Conservation (phyloP, 2,113 vertebrate genomes). For the Chrysemys picta region DNA sequence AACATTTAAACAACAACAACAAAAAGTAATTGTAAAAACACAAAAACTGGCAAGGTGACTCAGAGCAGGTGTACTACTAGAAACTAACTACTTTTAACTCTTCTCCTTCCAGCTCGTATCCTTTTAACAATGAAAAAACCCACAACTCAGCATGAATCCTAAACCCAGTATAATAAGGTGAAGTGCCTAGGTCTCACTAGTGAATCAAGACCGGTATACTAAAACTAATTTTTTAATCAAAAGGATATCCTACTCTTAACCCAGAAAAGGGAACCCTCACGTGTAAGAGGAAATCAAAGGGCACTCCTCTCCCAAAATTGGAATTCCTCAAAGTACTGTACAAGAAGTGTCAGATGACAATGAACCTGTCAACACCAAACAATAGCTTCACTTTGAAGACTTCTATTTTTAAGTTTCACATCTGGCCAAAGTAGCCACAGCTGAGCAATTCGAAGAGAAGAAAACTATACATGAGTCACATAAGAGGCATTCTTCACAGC, state of each 20-base stretch:
- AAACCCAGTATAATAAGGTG: not conserved
- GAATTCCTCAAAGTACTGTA: constrained; percentile 23
- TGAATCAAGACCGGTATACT: not conserved
- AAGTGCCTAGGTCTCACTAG: not conserved
- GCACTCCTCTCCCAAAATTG: not conserved
- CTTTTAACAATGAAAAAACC: not conserved
- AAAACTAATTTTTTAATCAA: not conserved
- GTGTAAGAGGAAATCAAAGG: not conserved
- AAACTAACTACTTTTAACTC: fast-evolving
- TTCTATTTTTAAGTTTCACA: constrained; percentile 67
- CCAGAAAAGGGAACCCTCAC: not conserved
- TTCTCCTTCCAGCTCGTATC: not conserved
- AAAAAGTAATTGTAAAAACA: not conserved
- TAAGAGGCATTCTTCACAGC: not conserved
- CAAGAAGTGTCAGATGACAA: not conserved
- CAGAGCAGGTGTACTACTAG: not conserved
- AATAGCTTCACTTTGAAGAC: not conserved
- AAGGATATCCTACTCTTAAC: not conserved
- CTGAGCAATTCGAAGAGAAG: constrained; percentile 22
- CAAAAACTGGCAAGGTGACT: not conserved
- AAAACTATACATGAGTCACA: not conserved
- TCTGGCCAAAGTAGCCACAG: constrained; percentile 29
- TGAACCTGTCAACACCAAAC: constrained; percentile 30
- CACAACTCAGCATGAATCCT: not conserved
- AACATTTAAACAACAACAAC: not conserved